These are phyloP conservation scores for Cherax quadricarinatus DNA, from an alignment of 1,140 invertebrate species.

Conservation along the genomic window DNA sequence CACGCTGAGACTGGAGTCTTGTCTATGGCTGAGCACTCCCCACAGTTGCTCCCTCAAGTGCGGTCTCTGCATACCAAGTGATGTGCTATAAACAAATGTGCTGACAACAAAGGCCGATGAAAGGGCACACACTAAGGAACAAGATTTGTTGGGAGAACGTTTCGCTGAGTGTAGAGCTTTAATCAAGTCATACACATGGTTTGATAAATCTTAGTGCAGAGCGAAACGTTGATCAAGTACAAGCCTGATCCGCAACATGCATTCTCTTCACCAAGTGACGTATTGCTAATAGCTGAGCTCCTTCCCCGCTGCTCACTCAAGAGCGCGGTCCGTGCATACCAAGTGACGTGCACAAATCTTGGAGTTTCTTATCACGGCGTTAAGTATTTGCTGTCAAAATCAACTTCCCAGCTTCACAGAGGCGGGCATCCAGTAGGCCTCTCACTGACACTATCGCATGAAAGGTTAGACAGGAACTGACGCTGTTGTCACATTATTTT, in stretches of 20 bases:
- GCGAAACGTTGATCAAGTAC: too few species aligned
- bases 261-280: too few species aligned
- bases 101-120: too few species aligned
- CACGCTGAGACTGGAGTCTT: background rate
- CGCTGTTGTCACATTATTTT: conserved; percentile 38
- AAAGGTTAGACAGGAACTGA: conserved; percentile 48
- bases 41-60: background rate
- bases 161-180: too few species aligned
- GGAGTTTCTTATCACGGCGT: conserved; percentile 14
- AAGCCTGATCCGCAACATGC: too few species aligned
- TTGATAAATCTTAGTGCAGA: too few species aligned
- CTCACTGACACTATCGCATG: conserved; percentile 43
- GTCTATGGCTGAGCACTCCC: background rate
- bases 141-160: too few species aligned
- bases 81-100: too few species aligned
- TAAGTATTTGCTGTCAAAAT: conserved; percentile 32
- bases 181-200: too few species aligned
- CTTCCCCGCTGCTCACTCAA: background rate
- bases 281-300: background rate
- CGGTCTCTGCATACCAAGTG: conserved; percentile 2
- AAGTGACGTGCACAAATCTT: conserved; percentile 19
- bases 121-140: too few species aligned
- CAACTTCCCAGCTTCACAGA: conserved; percentile 9
- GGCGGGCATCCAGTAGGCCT: conserved; percentile 27
- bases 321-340: background rate